These are phyloP conservation scores for Leptobrachium leishanense DNA, from an alignment of 2,113 vertebrate genomes.

Conservation along the genomic window DNA sequence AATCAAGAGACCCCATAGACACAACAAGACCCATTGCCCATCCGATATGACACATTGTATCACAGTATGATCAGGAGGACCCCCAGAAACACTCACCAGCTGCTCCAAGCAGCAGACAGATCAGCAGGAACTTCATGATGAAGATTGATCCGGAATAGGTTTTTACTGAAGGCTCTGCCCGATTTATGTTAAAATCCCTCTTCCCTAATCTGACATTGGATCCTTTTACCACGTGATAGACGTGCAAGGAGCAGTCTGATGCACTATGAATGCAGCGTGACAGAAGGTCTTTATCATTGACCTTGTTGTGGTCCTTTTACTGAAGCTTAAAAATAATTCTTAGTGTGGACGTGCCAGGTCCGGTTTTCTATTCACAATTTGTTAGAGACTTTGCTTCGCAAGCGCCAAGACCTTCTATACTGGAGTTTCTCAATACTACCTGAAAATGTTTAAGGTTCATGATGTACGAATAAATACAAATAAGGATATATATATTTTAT, in stretches of 20 bases:
- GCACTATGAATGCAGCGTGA: background rate
- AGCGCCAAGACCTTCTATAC: too few relatives aligned
- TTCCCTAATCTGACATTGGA: background rate
- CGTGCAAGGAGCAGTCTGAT: background rate
- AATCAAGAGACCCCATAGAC: too few relatives aligned
- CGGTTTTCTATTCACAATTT: too few relatives aligned
- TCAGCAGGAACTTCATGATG: conserved; percentile 65
- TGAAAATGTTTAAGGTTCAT: too few relatives aligned
- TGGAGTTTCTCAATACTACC: too few relatives aligned
- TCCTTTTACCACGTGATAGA: background rate
- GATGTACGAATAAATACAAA: too few relatives aligned
- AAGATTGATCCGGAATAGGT: background rate
- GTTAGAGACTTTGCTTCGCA: too few relatives aligned
- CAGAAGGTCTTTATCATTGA: background rate
- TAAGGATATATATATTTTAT: too few relatives aligned
- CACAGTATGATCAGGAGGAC: too few relatives aligned
- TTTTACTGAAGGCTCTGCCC: background rate
- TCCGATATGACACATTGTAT: too few relatives aligned
- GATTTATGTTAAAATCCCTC: conserved; percentile 10
- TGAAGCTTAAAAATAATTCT: background rate
- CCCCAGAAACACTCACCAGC: conserved; percentile 58
- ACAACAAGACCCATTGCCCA: too few relatives aligned
- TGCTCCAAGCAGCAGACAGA: conserved; percentile 64
- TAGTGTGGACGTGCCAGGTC: background rate
- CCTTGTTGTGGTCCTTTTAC: background rate